Base-by-base conservation (phyloP, 2,113 vertebrate genomes). In the Corydoras maculifer region DNA sequence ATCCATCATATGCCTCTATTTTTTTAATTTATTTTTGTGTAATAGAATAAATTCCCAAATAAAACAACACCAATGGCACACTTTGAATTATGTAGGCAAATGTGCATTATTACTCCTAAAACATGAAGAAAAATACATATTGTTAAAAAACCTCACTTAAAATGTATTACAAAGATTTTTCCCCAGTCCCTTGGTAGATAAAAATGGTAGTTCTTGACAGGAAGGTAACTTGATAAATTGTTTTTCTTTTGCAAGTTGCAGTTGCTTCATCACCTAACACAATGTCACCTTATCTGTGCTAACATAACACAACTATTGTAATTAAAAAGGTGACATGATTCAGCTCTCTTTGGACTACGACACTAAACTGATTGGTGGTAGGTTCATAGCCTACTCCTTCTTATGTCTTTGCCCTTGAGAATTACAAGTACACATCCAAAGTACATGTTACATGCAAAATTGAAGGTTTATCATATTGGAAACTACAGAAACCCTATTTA, bases 391-490 rank as follows among this genome's bases (percentile, higher is more conserved):
- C 78, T 78, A 74, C 79, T 78, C 62, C 79, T 75, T 65, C 75
- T 78, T 75, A 77, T 70, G 69, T 68, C 80, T 77, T 74, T 68
- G 75, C 15, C 74, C 62, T 25, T 48, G 65, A 80, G 72, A 67
- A 67, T 70, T 59, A 62, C 69, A 58, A 76, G 73, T 32, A 59
- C 57, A 68, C 55, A 31, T 29, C 51, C 79, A 55, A 73, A 70
- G 64, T 76, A 58, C 50, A 69, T 77, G 72, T 86, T 89, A 83
- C 77, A 50, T 80, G 77, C 75, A 82, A 84, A 87, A 84, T 83
- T 87, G 90, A 88, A 75, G 73, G 80, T 90, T 88, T 87, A 84
- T 89, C 88, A 82, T 86, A 80, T 81, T 85, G 77, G 81, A 88
- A 91, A 91, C 87, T 85, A 82, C 77, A 82, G 68, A 78, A 70